These are phyloP conservation scores for Apantesis nais DNA, from an alignment of 2,888 invertebrate genomes.

Conservation along the genomic window DNA sequence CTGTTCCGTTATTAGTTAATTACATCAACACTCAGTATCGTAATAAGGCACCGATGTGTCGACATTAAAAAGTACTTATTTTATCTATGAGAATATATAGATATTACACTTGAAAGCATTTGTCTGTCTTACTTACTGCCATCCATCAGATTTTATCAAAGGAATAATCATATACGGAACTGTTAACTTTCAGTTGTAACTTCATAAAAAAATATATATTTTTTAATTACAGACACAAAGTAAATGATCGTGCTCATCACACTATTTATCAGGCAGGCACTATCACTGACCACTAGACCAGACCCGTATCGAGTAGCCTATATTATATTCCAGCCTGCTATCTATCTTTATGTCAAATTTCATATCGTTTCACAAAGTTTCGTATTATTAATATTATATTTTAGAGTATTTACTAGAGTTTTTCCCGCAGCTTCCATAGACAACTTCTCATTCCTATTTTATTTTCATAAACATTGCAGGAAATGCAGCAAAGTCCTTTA, in stretches of 20 bases:
- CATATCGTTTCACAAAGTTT: too few species aligned
- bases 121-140: neutral
- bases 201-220: neutral
- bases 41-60: neutral
- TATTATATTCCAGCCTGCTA: too few species aligned
- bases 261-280: too few species aligned
- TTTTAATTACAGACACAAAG: too few species aligned
- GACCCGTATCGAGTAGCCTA: too few species aligned
- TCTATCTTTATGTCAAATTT: too few species aligned
- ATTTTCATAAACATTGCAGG: neutral
- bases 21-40: neutral
- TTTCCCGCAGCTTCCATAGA: neutral
- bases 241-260: neutral
- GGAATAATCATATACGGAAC: neutral
- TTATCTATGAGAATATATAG: neutral
- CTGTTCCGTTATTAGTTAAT: neutral
- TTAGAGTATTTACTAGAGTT: too few species aligned
- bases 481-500: neutral
- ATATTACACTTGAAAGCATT: neutral
- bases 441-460: too few species aligned
- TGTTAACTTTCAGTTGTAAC: neutral
- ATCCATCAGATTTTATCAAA: neutral
- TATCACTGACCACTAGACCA: too few species aligned
- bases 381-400: too few species aligned
- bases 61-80: neutral